A percentile compares a stretch with the other conserved stretches of the same genome.
Evolutionary conservation across 2,113 vertebrate species (phyloP).

Genomic region (Oplegnathus fasciatus): DNA sequence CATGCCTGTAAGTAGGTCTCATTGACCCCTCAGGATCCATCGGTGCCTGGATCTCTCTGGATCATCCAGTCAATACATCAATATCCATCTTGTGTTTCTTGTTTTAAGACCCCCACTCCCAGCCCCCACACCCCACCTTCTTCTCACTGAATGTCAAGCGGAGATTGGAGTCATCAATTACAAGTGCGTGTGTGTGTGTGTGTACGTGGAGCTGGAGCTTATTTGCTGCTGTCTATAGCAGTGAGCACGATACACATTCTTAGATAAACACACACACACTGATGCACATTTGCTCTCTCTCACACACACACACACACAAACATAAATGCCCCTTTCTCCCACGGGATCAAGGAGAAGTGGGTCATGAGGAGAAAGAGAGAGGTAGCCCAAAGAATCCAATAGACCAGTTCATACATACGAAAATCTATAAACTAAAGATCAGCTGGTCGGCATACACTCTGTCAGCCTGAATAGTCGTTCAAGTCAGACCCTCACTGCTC

Average conservation of each 20-base stretch:
- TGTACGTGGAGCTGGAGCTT: conserved; percentile 19
- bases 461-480: conserved; percentile 71
- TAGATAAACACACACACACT: conserved; percentile 34
- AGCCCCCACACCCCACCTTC: conserved; percentile 31
- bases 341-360: conserved; percentile 65
- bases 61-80: conserved; percentile 81
- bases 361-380: conserved; percentile 51
- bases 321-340: conserved; percentile 52
- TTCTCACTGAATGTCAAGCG: conserved; percentile 73
- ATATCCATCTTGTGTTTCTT: conserved; percentile 77
- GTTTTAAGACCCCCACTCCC: conserved; percentile 66
- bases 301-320: conserved; percentile 36
- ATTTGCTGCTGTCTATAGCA: conserved; percentile 48
- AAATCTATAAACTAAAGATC: conserved; percentile 84
- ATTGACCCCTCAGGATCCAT: conserved; percentile 79
- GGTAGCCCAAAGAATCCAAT: conserved; percentile 71
- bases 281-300: conserved; percentile 11
- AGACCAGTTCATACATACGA: conserved; percentile 72
- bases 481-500: conserved; percentile 62
- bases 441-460: conserved; percentile 67
- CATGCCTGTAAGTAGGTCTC: conserved; percentile 78
- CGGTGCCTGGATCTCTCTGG: conserved; percentile 71
- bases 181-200: conserved; percentile 35
- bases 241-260: conserved; percentile 38
- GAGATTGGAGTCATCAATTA: conserved; percentile 80